These are phyloP conservation scores for Hydropsyche tenuis DNA, from an alignment of 1,140 invertebrate genomes.

Conservation along the genomic window DNA sequence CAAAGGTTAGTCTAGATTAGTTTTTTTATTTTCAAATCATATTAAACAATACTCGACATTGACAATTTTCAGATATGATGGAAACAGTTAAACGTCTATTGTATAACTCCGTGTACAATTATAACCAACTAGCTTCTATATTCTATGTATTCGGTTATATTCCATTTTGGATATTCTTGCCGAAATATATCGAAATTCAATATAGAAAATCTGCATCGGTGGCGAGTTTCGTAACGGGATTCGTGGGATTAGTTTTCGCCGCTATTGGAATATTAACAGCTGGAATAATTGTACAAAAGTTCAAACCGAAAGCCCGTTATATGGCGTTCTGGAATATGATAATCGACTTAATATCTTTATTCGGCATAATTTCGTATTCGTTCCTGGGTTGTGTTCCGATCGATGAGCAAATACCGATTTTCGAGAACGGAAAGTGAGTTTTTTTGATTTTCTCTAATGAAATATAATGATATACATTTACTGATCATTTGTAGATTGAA, in stretches of 20 bases:
- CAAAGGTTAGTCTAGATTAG: constrained; percentile 54
- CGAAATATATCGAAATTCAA: constrained; percentile 79
- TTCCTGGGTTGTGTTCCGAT: constrained; percentile 73
- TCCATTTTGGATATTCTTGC: constrained; percentile 78
- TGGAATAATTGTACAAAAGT: constrained; percentile 72
- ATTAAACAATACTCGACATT: too few species aligned
- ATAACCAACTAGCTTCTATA: constrained; percentile 71
- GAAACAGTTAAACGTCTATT: constrained; percentile 68
- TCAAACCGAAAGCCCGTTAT: constrained; percentile 71
- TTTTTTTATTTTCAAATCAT: constrained; percentile 22
- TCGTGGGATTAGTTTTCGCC: constrained; percentile 75
- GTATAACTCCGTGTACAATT: constrained; percentile 72
- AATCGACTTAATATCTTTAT: constrained; percentile 68
- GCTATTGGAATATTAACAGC: constrained; percentile 74
- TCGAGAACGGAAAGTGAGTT: constrained; percentile 58
- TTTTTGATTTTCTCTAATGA: too few species aligned
- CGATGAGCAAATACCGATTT: constrained; percentile 63
- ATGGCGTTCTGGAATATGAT: constrained; percentile 78
- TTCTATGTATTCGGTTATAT: constrained; percentile 76
- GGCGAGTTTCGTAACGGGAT: constrained; percentile 72
- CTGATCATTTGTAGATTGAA: too few species aligned
- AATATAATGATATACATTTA: too few species aligned
- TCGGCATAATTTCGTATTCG: constrained; percentile 70
- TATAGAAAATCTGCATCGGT: constrained; percentile 75
- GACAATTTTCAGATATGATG: constrained; percentile 67